phyloP scores from a whole-genome alignment of 1,140 invertebrate species.

The Plutomurus gul region DNA sequence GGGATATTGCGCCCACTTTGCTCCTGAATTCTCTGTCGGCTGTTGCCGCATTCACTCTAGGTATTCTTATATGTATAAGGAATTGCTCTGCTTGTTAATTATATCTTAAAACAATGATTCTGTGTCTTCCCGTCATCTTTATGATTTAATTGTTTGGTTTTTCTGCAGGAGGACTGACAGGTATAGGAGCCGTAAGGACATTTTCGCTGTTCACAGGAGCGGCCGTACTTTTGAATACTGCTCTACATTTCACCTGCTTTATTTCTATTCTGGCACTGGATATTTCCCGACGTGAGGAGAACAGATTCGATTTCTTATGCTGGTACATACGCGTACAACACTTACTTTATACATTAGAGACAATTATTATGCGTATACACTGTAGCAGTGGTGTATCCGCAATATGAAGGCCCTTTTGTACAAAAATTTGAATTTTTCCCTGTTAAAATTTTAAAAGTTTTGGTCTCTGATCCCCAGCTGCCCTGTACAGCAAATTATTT shows the following conservation, averaged over 20 bases:
- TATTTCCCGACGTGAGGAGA: constrained; percentile 68
- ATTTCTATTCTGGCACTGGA: constrained; percentile 83
- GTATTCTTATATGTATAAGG: constrained; percentile 60
- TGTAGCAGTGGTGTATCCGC: no score
- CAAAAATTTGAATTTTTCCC: no score
- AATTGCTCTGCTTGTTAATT: no score
- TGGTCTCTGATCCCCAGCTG: no score
- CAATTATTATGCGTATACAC: no score
- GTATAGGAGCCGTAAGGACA: constrained; percentile 87
- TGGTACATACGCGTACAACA: no score
- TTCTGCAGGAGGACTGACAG: constrained; percentile 73
- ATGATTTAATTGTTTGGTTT: constrained; percentile 76
- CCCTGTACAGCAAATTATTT: no score
- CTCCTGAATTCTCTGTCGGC: constrained; percentile 83
- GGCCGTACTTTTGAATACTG: constrained; percentile 81
- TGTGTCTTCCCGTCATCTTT: neutral
- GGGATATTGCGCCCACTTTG: constrained; percentile 84
- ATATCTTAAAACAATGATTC: neutral
- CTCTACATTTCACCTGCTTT: constrained; percentile 89
- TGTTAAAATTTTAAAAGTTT: no score
- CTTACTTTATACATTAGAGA: no score
- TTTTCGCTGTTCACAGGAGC: constrained; percentile 87
- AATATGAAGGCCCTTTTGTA: no score
- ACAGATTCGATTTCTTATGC: constrained; percentile 45
- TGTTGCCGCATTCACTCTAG: constrained; percentile 73